Evolutionary conservation across 1,140 invertebrate species (phyloP), one percentile per base, ranked within the genome.

Genomic region (Drosophila bipectinata): DNA sequence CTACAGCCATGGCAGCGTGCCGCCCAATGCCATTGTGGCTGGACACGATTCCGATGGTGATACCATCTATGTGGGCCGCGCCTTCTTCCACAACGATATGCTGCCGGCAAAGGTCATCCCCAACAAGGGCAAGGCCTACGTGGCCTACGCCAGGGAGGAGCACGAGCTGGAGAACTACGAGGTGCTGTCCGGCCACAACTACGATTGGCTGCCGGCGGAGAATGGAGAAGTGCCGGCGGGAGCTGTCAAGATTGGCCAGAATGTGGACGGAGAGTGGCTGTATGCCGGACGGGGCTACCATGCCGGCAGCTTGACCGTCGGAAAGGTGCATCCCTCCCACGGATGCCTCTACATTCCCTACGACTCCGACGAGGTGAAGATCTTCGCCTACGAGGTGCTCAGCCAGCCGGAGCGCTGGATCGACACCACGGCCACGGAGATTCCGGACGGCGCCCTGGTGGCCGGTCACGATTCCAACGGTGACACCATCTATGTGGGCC

Each of bases 21-120:
- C 92, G 24, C 56, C 75, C 1, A 92, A 93, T 9, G 95, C 96
- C 5, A 93, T 97, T 6, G 77, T 90, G 4, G 96, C 95, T 6
- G 96, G 96, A 7, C 92, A 93, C 4, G 96, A 97, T 77, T 77
- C 91, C 4, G 96, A 96, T 73, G 95, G 95, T 9, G 92, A 93
- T 1, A 92, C 93, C 28, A 95, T 97, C 53, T 97, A 94, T 77
- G 94, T 96, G 5, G 96, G 96, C 1, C 93, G 96, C 59, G 95
- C 95, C 4, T 94, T 92, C 44, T 94, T 96, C 83, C 93, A 94
- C 56, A 95, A 95, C 2, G 95, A 96, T 80, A 92, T 96, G 78
- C 73, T 96, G 6, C 96, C 96, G 7, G 96, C 95, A 0, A 97
- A 97, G 92, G 93, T 97, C 7, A 95, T 96, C 24, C 95, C 96